Base-by-base conservation (phyloP, 2,797 vertebrate genomes). In the Onychomys torridus region DNA sequence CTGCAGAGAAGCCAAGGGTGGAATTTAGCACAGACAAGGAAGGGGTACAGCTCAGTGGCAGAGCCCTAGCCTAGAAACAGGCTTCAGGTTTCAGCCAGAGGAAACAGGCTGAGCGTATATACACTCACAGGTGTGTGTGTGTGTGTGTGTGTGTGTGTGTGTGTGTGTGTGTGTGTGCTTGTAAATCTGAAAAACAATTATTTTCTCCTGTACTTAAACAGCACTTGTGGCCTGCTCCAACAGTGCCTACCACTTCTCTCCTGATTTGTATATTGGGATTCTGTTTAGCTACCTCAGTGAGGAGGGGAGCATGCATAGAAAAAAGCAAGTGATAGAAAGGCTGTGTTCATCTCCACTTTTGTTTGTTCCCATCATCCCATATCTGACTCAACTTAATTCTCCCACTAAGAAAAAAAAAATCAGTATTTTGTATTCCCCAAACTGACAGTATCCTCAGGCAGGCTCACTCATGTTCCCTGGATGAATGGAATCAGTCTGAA, bases 381-480 rank as follows among this genome's bases (percentile, higher is more conserved):
- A 98, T 71, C 96, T 81, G 87, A 11, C 55, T 69, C 77, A 59
- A 73, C 43, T 71, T 97, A 98, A 98, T 97, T 95, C 97, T 98
- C 93, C 95, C 94, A 96, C 93, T 95, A 93, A 96, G 94, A 96
- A 98, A 61, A 93, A 97, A 98, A 23, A 67, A 98, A 97, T 96
- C 89, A 23, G 0, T 96, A 92, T 96, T 96, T 97, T 92, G 96
- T 91, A 93, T 97, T 96, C 95, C 96, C 82, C 92, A 89, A 52
- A 90, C 89, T 69, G 43, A 75, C 89, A 97, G 92, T 19, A 86
- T 87, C 89, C 96, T 87, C n/a, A 89, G 97, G 97, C 97, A 98
- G 95, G 98, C 96, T 98, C 96, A 92, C 92, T 98, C 97, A 96
- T 95, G 98, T 96, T 95, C 43, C 93, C 40, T 65, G 81, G 0